Percentiles rank a stretch among this genome's conserved stretches.
Conservation (phyloP, 2,113 vertebrate genomes). For the Sander vitreus region DNA sequence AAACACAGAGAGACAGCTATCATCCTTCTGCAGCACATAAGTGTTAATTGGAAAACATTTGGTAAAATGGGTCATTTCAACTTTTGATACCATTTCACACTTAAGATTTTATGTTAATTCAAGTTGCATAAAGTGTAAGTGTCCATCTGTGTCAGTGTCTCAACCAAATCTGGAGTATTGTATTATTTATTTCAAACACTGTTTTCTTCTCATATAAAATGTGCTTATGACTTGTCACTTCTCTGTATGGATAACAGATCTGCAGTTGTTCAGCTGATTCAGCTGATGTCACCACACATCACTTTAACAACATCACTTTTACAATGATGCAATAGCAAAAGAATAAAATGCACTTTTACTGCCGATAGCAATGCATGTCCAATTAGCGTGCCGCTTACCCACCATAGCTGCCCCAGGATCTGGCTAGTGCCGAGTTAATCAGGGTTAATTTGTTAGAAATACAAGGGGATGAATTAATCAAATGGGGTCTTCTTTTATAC, state of each 20-base stretch:
- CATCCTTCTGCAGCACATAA: conserved; percentile 51
- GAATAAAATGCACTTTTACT: conserved; percentile 42
- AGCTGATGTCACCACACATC: conserved; percentile 11
- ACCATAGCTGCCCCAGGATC: conserved; percentile 47
- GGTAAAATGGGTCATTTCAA: conserved; percentile 44
- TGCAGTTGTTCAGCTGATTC: background rate
- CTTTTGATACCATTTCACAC: conserved; percentile 45
- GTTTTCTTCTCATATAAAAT: background rate
- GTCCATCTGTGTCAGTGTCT: conserved; percentile 19
- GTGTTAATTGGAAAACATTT: conserved; percentile 60
- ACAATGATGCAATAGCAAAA: conserved; percentile 8
- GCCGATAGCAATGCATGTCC: conserved; percentile 42
- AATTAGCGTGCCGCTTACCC: conserved; percentile 70
- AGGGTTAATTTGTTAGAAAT: conserved; percentile 80
- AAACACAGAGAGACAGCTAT: conserved; percentile 59
- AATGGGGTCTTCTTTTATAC: conserved; percentile 68
- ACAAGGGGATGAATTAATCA: conserved; percentile 74
- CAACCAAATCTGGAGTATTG: background rate
- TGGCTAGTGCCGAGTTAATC: conserved; percentile 73
- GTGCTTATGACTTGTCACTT: background rate
- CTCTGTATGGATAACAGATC: background rate
- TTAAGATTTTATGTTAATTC: conserved; percentile 23
- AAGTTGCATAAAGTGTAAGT: conserved; percentile 23
- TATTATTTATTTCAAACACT: conserved; percentile 3
- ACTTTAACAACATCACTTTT: conserved; percentile 15